phyloP scores from a whole-genome alignment of 2,888 invertebrate species.

The Melolontha melolontha region DNA sequence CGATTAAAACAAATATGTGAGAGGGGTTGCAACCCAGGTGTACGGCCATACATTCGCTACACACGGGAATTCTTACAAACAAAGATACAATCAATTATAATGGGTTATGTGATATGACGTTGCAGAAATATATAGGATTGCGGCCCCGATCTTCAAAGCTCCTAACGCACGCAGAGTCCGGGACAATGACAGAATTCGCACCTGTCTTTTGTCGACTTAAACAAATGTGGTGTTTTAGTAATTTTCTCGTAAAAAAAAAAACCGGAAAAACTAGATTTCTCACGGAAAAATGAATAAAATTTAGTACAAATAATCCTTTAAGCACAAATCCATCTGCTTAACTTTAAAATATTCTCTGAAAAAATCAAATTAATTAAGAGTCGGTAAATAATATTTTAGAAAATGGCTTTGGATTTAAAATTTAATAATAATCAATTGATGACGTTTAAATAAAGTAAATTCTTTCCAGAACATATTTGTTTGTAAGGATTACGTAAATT shows the following conservation, averaged over 20 bases:
- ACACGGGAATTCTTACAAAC: conserved; percentile 62
- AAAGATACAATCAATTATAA: conserved; percentile 64
- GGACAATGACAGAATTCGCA: conserved; percentile 12
- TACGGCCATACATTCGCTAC: conserved; percentile 58
- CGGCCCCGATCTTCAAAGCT: conserved; percentile 1
- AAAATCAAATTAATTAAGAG: too few relatives aligned
- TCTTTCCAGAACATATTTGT: too few relatives aligned
- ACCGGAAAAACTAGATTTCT: not conserved
- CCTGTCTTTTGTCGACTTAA: conserved; percentile 9
- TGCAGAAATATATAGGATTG: conserved; percentile 22
- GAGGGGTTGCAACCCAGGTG: conserved; percentile 63
- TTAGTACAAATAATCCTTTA: not conserved
- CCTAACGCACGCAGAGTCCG: not conserved
- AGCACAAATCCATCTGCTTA: too few relatives aligned
- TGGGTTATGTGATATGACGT: conserved; percentile 55
- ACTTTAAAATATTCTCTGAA: too few relatives aligned
- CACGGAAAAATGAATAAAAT: not conserved
- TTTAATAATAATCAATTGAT: too few relatives aligned
- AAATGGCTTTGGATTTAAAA: too few relatives aligned
- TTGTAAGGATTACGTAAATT: too few relatives aligned
- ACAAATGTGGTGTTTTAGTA: not conserved
- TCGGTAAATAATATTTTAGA: too few relatives aligned
- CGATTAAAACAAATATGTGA: conserved; percentile 59
- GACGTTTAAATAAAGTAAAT: too few relatives aligned
- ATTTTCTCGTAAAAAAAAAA: not conserved